These are phyloP conservation scores for Anoncus sp. DNA, from an alignment of 2,888 invertebrate genomes.

Conservation along the genomic window DNA sequence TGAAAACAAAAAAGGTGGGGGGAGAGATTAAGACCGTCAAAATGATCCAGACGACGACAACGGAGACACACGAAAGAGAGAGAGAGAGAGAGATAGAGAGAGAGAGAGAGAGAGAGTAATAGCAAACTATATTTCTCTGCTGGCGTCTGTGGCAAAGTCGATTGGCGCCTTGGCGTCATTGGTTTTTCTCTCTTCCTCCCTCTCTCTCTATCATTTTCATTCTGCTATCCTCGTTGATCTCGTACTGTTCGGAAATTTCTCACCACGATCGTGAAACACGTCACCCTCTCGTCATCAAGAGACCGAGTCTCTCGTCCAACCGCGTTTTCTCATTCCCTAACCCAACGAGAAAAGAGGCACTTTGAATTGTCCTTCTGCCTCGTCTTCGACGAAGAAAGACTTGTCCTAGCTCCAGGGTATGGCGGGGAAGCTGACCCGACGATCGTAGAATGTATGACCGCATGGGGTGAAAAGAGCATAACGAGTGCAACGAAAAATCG, in stretches of 20 bases:
- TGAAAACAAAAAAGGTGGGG: not conserved
- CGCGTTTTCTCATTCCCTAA: conserved; percentile 62
- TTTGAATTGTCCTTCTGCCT: no score
- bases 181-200: conserved; percentile 61
- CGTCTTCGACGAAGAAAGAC: no score
- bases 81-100: no score
- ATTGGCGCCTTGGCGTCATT: conserved; percentile 75
- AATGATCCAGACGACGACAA: conserved; percentile 35
- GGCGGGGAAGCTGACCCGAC: no score
- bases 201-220: conserved; percentile 18
- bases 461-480: not conserved
- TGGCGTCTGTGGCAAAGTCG: conserved; percentile 73
- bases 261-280: conserved; percentile 38
- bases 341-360: not conserved
- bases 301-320: conserved; percentile 67
- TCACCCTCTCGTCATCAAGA: conserved; percentile 67
- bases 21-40: conserved; percentile 23
- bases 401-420: no score
- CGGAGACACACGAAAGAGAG: conserved; percentile 33
- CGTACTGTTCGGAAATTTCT: conserved; percentile 45
- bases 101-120: conserved; percentile 35
- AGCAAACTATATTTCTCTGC: conserved; percentile 41
- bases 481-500: not conserved
- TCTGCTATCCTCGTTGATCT: conserved; percentile 39
- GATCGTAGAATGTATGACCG: no score